Conservation (phyloP, 2,888 invertebrate genomes). For the Pseudococcus jackbeardsleyi region DNA sequence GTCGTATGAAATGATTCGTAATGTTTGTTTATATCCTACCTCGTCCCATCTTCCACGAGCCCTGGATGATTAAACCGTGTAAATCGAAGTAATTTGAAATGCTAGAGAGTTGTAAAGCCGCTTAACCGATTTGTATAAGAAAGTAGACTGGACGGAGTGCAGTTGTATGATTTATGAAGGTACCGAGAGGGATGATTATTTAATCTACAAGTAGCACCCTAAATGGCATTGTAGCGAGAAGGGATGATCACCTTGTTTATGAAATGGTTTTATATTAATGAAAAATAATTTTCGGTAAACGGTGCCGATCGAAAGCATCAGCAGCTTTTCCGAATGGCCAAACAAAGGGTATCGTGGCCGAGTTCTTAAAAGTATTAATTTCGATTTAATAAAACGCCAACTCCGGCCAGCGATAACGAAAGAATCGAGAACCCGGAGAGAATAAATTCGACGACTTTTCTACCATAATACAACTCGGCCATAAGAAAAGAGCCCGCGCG, state of each 20-base stretch:
- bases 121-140: background rate
- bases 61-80: background rate
- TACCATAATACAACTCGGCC: background rate
- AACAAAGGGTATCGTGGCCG: background rate
- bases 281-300: background rate
- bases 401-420: background rate
- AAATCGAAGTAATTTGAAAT: constrained; percentile 32
- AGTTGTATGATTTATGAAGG: constrained; percentile 17
- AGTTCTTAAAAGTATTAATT: constrained; percentile 20
- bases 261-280: constrained; percentile 23
- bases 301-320: background rate
- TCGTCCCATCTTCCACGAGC: background rate
- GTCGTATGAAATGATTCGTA: background rate
- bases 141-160: background rate
- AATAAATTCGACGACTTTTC: constrained; percentile 22
- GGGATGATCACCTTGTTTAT: background rate
- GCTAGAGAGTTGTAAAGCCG: background rate
- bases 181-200: constrained; percentile 40
- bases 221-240: background rate
- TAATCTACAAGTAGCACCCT: constrained; percentile 41
- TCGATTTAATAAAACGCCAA: background rate
- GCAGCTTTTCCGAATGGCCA: background rate
- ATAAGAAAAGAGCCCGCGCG: background rate
- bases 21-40: background rate
- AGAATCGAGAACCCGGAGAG: background rate